Evolutionary conservation across 2,797 vertebrate species (phyloP).

Genomic region (Leptodactylus fallax): DNA sequence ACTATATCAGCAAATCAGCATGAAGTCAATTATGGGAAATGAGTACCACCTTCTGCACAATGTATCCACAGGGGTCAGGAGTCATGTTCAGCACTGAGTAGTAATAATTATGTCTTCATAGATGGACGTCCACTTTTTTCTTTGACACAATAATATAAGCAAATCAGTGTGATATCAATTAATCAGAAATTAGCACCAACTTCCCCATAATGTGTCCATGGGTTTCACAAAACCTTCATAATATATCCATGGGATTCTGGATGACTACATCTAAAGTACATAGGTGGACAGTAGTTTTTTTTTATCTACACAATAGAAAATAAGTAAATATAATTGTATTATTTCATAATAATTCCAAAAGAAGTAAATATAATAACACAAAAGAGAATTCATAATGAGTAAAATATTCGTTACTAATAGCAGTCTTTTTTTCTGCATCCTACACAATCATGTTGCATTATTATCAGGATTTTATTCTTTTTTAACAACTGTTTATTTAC

Average conservation of each 20-base stretch:
- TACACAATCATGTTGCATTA: slow-evolving; percentile 8
- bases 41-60: slow-evolving; percentile 60
- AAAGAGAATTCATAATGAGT: slow-evolving; percentile 51
- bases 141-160: slow-evolving; percentile 64
- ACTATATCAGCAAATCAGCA: slow-evolving; percentile 60
- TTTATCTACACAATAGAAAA: slow-evolving; percentile 50
- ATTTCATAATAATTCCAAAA: slow-evolving; percentile 55
- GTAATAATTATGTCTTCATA: slow-evolving; percentile 62
- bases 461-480: slow-evolving; percentile 28
- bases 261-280: slow-evolving; percentile 42
- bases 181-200: slow-evolving; percentile 63
- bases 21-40: slow-evolving; percentile 62
- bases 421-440: slow-evolving; percentile 16
- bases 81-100: slow-evolving; percentile 62
- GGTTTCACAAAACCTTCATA: slow-evolving; percentile 55
- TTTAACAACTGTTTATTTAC: slow-evolving; percentile 27
- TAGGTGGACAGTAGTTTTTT: slow-evolving; percentile 53
- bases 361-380: slow-evolving; percentile 57
- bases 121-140: slow-evolving; percentile 62
- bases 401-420: slow-evolving; percentile 52
- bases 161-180: slow-evolving; percentile 64
- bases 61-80: slow-evolving; percentile 57
- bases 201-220: slow-evolving; percentile 59
- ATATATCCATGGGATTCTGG: slow-evolving; percentile 56
- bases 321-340: slow-evolving; percentile 62